These are phyloP conservation scores for Caenorhabditis imperialis DNA, from an alignment of 2,888 invertebrate species.

Conservation along the genomic window DNA sequence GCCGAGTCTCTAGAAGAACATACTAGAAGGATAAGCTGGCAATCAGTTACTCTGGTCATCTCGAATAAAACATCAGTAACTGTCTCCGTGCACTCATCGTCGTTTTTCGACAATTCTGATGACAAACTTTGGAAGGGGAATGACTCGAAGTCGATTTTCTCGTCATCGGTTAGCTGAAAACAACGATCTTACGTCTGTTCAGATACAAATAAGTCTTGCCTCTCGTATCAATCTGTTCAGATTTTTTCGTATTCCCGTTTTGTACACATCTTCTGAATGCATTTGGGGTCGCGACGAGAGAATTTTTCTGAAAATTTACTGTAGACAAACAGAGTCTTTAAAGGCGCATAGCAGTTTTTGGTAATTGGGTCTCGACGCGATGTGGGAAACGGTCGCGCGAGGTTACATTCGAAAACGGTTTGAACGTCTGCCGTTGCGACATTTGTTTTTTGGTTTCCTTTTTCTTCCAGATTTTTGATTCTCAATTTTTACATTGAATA, in stretches of 20 bases:
- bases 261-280: constrained; percentile 15
- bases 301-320: background rate
- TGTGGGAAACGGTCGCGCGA: too few relatives aligned
- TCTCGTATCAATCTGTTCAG: constrained; percentile 25
- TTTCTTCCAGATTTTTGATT: background rate
- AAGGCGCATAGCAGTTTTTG: constrained; percentile 2
- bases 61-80: constrained; percentile 23
- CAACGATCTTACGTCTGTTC: background rate
- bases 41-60: constrained; percentile 31
- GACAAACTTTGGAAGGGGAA: constrained; percentile 21
- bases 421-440: too few relatives aligned
- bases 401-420: too few relatives aligned
- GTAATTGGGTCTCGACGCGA: constrained; percentile 4
- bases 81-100: constrained; percentile 4
- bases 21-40: too few relatives aligned
- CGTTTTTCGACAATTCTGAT: constrained; percentile 10
- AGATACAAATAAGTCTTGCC: constrained; percentile 2
- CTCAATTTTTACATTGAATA: background rate
- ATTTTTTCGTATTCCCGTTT: constrained; percentile 12
- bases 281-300: background rate
- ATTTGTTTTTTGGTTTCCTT: too few relatives aligned
- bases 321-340: background rate
- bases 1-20: constrained; percentile 39
- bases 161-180: constrained; percentile 35
- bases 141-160: constrained; percentile 26